A percentile compares a stretch with the other conserved stretches of the same genome.
Evolutionary conservation across 1,140 invertebrate genomes (phyloP).

Genomic region (Meteorus sp.): DNA sequence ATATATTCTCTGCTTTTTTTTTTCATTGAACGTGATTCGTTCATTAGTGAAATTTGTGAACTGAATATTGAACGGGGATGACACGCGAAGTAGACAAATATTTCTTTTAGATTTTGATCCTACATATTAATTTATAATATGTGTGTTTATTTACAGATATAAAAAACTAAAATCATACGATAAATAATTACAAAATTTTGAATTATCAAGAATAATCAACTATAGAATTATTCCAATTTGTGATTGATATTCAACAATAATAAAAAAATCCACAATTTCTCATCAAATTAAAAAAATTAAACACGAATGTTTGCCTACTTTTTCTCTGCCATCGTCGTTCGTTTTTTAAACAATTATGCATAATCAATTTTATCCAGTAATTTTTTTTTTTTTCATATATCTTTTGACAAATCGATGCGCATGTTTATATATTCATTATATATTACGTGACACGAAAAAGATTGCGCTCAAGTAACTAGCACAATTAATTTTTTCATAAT

Average conservation of each 20-base stretch:
- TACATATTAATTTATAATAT: too few species aligned
- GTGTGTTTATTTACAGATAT: conserved; percentile 1
- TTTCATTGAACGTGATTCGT: background rate
- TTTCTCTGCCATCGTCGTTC: background rate
- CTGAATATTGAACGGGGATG: background rate
- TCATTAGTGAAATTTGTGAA: background rate
- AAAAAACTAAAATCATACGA: too few species aligned
- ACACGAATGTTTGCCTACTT: background rate
- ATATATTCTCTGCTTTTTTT: background rate
- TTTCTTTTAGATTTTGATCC: background rate
- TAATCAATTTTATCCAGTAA: too few species aligned
- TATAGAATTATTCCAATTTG: too few species aligned
- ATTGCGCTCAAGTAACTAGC: too few species aligned
- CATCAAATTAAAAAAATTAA: conserved; percentile 5
- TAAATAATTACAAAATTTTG: too few species aligned
- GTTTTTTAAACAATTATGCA: background rate
- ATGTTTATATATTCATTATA: background rate
- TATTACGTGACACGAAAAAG: too few species aligned
- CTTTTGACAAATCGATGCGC: background rate
- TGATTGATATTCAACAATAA: too few species aligned
- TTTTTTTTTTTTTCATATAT: conserved; percentile 13
- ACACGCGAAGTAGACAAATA: background rate
- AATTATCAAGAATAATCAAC: too few species aligned
- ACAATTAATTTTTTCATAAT: background rate
- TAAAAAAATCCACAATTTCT: too few species aligned